A percentile compares a stretch with the other conserved stretches of the same genome.
phyloP scores from a whole-genome alignment of 2,113 vertebrate genomes.

The Petrocephalus microphthalmus region DNA sequence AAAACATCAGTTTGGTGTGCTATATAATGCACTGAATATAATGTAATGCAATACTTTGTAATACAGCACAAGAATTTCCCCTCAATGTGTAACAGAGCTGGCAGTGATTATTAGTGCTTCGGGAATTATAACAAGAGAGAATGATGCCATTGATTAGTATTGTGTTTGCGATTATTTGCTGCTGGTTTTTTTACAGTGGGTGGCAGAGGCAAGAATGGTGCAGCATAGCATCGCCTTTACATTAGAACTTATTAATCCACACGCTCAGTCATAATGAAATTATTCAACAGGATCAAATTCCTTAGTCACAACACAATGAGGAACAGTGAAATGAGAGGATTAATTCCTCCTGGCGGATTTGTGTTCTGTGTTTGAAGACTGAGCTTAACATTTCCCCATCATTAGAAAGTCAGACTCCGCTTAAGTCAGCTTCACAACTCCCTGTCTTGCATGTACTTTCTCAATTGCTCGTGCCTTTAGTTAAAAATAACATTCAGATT shows the following conservation, averaged over 20 bases:
- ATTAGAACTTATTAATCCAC: slow-evolving; percentile 47
- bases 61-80: neutral
- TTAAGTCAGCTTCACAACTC: slow-evolving; percentile 26
- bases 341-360: slow-evolving; percentile 48
- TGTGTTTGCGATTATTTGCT: slow-evolving; percentile 14
- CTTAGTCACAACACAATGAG: slow-evolving; percentile 44
- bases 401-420: slow-evolving; percentile 40
- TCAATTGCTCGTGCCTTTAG: neutral
- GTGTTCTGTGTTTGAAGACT: slow-evolving; percentile 37
- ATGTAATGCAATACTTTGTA: slow-evolving; percentile 10
- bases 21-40: neutral
- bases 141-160: slow-evolving; percentile 6
- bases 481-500: slow-evolving; percentile 18
- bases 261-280: slow-evolving; percentile 52
- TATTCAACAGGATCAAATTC: slow-evolving; percentile 49
- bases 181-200: slow-evolving; percentile 1
- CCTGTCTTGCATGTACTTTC: neutral
- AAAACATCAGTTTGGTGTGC: neutral
- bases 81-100: neutral
- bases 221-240: slow-evolving; percentile 29
- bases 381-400: slow-evolving; percentile 45
- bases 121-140: slow-evolving; percentile 1
- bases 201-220: slow-evolving; percentile 2
- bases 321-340: slow-evolving; percentile 48
- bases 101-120: neutral